Conservation (phyloP, 2,113 vertebrate species). For the Corythornis vintsioides region DNA sequence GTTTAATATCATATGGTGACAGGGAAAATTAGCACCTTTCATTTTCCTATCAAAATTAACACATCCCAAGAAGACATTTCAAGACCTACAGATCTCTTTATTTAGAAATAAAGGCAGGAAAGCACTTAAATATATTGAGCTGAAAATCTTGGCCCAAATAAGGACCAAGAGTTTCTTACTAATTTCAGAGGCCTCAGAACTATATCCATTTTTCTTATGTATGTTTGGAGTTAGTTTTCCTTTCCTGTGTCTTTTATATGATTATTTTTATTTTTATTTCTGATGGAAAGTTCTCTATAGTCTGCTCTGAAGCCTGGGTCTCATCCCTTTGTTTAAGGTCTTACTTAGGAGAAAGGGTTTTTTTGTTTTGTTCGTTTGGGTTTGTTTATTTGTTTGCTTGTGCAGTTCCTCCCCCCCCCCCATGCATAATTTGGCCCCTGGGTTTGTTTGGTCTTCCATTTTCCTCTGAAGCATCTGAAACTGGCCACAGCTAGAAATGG, state of each 20-base stretch:
- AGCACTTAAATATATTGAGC: neutral
- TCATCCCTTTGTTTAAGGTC: neutral
- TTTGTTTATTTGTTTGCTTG: neutral
- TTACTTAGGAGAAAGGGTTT: neutral
- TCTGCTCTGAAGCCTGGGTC: neutral
- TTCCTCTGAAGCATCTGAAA: neutral
- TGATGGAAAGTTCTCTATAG: neutral
- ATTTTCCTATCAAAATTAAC: constrained; percentile 51
- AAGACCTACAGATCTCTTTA: neutral
- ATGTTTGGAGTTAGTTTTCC: neutral
- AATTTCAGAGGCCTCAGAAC: neutral
- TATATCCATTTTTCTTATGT: neutral
- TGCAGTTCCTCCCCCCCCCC: too few species aligned
- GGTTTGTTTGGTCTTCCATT: neutral
- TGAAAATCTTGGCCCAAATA: neutral
- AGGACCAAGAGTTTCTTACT: neutral
- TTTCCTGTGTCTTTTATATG: neutral
- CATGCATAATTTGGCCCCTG: neutral
- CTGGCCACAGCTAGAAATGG: neutral
- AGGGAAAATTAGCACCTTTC: constrained; percentile 59
- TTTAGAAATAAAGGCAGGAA: constrained; percentile 1
- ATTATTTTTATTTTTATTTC: neutral
- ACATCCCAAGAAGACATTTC: constrained; percentile 23
- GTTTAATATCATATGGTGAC: constrained; percentile 37
- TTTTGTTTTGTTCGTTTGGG: neutral